These are phyloP conservation scores for Myripristis jacobus DNA, from an alignment of 2,797 vertebrate genomes.

Conservation along the genomic window DNA sequence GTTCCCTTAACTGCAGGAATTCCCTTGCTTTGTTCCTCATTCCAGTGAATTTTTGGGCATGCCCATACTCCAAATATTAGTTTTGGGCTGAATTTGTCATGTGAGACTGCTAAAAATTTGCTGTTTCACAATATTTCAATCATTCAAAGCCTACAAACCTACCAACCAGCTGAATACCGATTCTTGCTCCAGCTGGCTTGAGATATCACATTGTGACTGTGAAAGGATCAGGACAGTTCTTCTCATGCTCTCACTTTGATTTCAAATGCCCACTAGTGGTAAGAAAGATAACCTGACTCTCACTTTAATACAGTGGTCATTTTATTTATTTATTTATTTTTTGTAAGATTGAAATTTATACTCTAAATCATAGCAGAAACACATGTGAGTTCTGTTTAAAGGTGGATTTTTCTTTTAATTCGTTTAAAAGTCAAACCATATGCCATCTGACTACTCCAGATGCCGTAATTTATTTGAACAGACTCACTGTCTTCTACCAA, in stretches of 20 bases:
- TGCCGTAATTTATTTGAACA: conserved; percentile 37
- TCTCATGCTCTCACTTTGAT: conserved; percentile 36
- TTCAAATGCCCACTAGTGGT: conserved; percentile 44
- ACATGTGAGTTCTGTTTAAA: conserved; percentile 54
- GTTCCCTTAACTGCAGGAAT: conserved; percentile 13
- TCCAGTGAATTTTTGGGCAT: conserved; percentile 35
- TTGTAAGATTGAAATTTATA: conserved; percentile 18
- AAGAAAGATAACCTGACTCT: conserved; percentile 37
- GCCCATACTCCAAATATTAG: conserved; percentile 33
- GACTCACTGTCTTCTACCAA: conserved; percentile 26
- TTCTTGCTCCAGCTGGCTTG: conserved; percentile 40
- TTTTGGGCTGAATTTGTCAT: conserved; percentile 23
- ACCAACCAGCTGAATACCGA: not conserved
- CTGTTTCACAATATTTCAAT: conserved; percentile 25
- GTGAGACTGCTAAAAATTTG: conserved; percentile 27
- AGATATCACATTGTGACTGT: not conserved
- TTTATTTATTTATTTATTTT: too few species aligned
- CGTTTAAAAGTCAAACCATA: conserved; percentile 50
- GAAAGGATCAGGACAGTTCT: conserved; percentile 24
- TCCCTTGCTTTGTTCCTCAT: conserved; percentile 28
- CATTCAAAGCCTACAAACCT: not conserved
- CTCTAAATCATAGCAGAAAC: conserved; percentile 35
- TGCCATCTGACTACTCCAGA: conserved; percentile 35
- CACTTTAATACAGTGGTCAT: conserved; percentile 5
- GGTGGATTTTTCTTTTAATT: conserved; percentile 35